phyloP scores from a whole-genome alignment of 2,113 vertebrate genomes.

The Pantherophis guttatus region DNA sequence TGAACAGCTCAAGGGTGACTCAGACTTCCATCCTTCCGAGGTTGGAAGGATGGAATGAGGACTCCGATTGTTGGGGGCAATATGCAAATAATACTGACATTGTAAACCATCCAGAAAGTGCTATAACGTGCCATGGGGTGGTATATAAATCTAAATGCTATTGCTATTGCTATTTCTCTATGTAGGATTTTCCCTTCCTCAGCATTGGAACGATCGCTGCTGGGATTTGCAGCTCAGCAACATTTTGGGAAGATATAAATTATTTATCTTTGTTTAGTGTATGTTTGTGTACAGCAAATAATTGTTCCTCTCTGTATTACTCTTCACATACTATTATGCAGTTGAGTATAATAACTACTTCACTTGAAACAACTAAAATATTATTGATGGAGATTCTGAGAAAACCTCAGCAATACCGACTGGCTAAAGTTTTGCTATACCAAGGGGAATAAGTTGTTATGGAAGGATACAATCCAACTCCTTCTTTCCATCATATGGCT shows the following conservation, averaged over 20 bases:
- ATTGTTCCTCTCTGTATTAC: no score
- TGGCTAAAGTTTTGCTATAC: background rate
- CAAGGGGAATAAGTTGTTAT: background rate
- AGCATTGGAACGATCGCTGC: no score
- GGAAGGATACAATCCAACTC: background rate
- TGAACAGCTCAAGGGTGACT: background rate
- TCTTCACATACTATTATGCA: background rate
- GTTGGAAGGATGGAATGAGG: background rate
- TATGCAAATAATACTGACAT: background rate
- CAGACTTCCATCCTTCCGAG: background rate
- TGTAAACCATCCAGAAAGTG: background rate
- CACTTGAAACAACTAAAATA: background rate
- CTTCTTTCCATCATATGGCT: background rate
- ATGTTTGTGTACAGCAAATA: background rate
- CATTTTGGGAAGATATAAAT: no score
- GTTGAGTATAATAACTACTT: background rate
- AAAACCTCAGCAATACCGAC: background rate
- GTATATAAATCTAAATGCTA: background rate
- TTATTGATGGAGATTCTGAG: background rate
- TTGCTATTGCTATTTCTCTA: no score
- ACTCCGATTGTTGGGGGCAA: background rate
- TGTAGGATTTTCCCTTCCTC: no score
- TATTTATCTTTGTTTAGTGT: no score
- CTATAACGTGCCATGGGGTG: background rate
- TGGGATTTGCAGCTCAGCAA: no score